A percentile compares a stretch with the other conserved stretches of the same genome.
Evolutionary conservation across 1,140 invertebrate genomes (phyloP).

Genomic region (Drosophila orosa): DNA sequence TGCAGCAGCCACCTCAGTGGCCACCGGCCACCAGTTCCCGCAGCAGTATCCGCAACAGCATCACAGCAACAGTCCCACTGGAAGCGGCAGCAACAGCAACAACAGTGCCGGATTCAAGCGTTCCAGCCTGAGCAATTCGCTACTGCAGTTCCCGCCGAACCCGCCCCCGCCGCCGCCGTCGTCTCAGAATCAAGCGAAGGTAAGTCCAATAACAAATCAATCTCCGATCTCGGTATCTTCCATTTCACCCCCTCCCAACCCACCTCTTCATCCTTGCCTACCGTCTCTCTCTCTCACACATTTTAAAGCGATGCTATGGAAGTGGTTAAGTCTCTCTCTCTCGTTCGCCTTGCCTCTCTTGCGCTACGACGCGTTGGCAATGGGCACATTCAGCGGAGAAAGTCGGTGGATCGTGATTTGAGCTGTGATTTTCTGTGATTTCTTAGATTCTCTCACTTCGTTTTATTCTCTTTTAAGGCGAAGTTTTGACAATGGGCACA

Average conservation of each 20-base stretch:
- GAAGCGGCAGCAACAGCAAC: conserved; percentile 51
- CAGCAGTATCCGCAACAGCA: conserved; percentile 37
- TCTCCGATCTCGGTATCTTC: conserved; percentile 8
- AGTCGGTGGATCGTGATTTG: too few species aligned
- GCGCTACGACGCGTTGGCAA: conserved; percentile 13
- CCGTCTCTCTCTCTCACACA: conserved; percentile 5
- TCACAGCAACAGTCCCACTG: conserved; percentile 52
- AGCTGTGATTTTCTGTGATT: too few species aligned
- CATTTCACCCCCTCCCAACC: background rate
- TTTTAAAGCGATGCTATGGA: conserved; percentile 38
- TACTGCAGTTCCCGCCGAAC: conserved; percentile 49
- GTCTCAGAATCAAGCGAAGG: conserved; percentile 59
- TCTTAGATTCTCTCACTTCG: too few species aligned
- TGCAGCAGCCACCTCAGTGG: conserved; percentile 69
- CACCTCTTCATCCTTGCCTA: background rate
- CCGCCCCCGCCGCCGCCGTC: conserved; percentile 48
- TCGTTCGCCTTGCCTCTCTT: conserved; percentile 1
- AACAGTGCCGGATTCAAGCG: conserved; percentile 66
- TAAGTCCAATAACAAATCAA: conserved; percentile 60
- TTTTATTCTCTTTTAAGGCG: too few species aligned
- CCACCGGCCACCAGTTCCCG: conserved; percentile 66
- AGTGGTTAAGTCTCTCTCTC: conserved; percentile 9
- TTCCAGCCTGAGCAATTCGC: conserved; percentile 65
- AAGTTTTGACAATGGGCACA: too few species aligned
- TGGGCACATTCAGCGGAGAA: too few species aligned